Base-by-base conservation (phyloP, 2,113 vertebrate genomes). In the Athene cunicularia region DNA sequence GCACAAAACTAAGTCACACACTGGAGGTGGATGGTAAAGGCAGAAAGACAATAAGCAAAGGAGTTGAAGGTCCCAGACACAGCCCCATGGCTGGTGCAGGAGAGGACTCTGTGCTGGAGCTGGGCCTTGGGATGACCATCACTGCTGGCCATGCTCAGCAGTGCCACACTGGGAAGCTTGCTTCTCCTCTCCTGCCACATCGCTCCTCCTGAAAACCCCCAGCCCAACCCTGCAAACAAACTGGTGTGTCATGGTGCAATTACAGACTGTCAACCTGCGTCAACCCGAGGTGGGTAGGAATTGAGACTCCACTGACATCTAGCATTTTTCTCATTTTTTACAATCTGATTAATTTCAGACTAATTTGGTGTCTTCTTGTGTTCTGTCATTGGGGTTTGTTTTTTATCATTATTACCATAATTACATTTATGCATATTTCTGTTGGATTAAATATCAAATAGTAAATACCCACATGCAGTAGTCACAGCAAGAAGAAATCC, bases 251-350 rank as follows among this genome's bases (percentile, higher is more conserved):
- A 80, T 2, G 1, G 62, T 32, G 70, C 91, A 94, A 89, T 91
- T 94, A 81, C 55, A 93, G 80, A 37, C 72, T 82, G 80, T 26
- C 86, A 84, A 3, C 26, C 32, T 2, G 0, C 71, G 88, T 68
- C 76, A 81, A 4, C 16, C 19, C 1, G 1, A 8, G 41, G 68
- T 28, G 35, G 52, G 52, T 67, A 76, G 52, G 90, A 94, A 89
- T 60, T 76, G n/a, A 81, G 35, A 35, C 49, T 77, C 43, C 53
- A 52, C 60, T 73, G 73, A 87, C 94, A 95, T 52, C 43, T n/a
- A 89, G 70, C 62, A 95, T 93, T 94, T 94, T 89, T 94, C 62
- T 96, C 73, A 76, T 93, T 97, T 97, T 93, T 93, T 64, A 76
- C 75, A 80, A 70, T 49, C 53, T 86, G 83, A 87, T 68, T 96